Percentiles rank a stretch among this genome's conserved stretches.
These are phyloP conservation scores for Sphaeridia pumilis DNA, from an alignment of 2,888 invertebrate species.

Conservation along the genomic window DNA sequence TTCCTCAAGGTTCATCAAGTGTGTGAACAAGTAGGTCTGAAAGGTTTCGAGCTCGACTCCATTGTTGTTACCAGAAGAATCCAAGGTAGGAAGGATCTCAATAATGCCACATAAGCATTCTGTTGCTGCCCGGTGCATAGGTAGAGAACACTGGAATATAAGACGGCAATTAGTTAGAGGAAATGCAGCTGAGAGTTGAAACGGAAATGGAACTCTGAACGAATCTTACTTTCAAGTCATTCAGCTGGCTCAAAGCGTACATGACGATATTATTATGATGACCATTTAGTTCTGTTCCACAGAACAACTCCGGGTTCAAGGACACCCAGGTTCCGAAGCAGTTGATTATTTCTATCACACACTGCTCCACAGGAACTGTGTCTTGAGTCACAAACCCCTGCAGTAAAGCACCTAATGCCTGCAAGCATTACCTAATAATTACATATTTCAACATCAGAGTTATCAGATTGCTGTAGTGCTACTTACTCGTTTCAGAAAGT, in stretches of 20 bases:
- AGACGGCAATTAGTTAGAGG: not conserved
- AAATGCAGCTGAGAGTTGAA: too few relatives aligned
- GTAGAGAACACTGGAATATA: slow-evolving; percentile 37
- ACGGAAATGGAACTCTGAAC: slow-evolving; percentile 2
- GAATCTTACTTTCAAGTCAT: slow-evolving; percentile 28
- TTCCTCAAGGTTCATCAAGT: slow-evolving; percentile 65
- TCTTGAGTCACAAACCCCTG: slow-evolving; percentile 14
- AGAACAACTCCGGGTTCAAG: slow-evolving; percentile 34
- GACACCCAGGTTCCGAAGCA: slow-evolving; percentile 34
- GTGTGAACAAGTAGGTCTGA: slow-evolving; percentile 68
- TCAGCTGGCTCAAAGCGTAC: slow-evolving; percentile 26
- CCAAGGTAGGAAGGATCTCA: slow-evolving; percentile 60
- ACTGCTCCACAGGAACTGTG: slow-evolving; percentile 22
- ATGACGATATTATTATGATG: slow-evolving; percentile 27
- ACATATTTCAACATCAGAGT: too few relatives aligned
- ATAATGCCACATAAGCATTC: slow-evolving; percentile 80
- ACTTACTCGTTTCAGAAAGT: slow-evolving; percentile 49
- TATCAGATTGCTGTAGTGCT: too few relatives aligned
- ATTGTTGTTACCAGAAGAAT: slow-evolving; percentile 44
- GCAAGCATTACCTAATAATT: too few relatives aligned
- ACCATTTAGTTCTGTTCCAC: slow-evolving; percentile 25
- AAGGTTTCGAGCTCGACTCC: slow-evolving; percentile 53
- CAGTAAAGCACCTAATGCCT: slow-evolving; percentile 7
- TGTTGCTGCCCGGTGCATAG: slow-evolving; percentile 75
- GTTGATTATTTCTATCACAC: slow-evolving; percentile 27